Evolutionary conservation across 2,888 invertebrate species (phyloP), one percentile per base, ranked within the genome.

Genomic region (Aleiodes leptofemur): DNA sequence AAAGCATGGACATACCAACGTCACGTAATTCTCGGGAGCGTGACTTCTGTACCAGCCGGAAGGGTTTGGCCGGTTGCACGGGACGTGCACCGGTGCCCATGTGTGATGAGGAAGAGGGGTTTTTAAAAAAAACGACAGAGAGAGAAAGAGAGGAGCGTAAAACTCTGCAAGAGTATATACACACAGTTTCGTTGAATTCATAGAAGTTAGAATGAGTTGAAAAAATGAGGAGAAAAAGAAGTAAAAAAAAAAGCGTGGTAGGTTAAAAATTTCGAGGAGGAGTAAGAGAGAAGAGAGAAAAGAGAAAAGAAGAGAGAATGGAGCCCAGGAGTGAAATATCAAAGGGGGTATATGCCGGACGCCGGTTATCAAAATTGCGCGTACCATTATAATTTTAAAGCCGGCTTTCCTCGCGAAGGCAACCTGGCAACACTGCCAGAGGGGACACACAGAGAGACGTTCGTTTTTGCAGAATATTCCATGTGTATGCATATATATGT

Each of bases 371-470:
- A 88, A 89, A 89, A 88, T 88, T 88, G 86, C 87, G 86, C 87
- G 87, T 88, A 87, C 86, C 86, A 89, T 88, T 89, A 88, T 88
- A 88, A 89, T 88, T 88, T 88, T 86, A 87, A 88, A 88, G 87
- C 86, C 86, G 86, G 87, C 86, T 88, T 87, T 88, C 85, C 86
- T 86, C 86, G 85, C 83, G 80, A 80, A 75, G 23, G 1, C 23
- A 23, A 59, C 72, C 66, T 73, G 76, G 74, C 77, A 79, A 78
- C 79, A 72, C 76, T 64, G 79, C 80, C 48, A 69, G 75, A 76
- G 73, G 76, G 73, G 76, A 77, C 23, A 23, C 23, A 23, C 76
- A 73, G 72, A 31, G 51, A 68, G 68, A 48, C 59, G 48, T 61
- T 48, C n/a, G 29, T 72, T 48, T 61, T 61, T 31, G 72, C 29